Evolutionary conservation across 2,797 vertebrate genomes (phyloP).

Genomic region (Loris lydekkerianus): DNA sequence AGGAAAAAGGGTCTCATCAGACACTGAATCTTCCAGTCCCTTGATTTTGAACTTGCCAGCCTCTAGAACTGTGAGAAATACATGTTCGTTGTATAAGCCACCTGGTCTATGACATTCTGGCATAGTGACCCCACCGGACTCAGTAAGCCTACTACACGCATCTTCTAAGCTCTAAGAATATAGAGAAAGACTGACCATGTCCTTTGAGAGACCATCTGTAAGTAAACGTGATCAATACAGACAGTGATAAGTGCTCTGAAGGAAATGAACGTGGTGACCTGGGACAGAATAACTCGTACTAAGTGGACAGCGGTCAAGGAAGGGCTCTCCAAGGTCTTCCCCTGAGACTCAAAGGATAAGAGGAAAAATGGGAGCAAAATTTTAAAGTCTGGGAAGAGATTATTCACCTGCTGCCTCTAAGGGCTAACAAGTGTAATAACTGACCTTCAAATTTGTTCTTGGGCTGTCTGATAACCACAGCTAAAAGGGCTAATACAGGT

Average conservation of each 20-base stretch:
- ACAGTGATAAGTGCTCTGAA: neutral
- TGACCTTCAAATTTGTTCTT: neutral
- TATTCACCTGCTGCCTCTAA: neutral
- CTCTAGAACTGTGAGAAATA: neutral
- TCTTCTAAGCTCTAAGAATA: neutral
- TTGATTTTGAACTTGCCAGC: neutral
- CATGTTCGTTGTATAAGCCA: neutral
- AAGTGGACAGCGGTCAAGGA: neutral
- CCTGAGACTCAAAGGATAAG: neutral
- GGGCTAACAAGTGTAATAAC: neutral
- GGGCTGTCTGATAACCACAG: neutral
- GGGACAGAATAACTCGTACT: too few relatives aligned
- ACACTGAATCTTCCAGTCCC: neutral
- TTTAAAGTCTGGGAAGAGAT: neutral
- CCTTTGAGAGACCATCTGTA: neutral
- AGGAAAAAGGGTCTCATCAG: neutral
- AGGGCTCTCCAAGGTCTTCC: neutral
- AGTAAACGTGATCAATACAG: neutral
- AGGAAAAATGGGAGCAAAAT: neutral
- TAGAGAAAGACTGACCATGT: neutral
- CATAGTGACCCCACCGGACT: too few relatives aligned
- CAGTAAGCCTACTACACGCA: accelerated
- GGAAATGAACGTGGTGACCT: neutral
- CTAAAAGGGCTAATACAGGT: neutral
- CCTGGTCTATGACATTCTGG: neutral